Evolutionary conservation across 1,140 invertebrate species (phyloP), one percentile per base, ranked within the genome.

Genomic region (Drosophila kohkoa): DNA sequence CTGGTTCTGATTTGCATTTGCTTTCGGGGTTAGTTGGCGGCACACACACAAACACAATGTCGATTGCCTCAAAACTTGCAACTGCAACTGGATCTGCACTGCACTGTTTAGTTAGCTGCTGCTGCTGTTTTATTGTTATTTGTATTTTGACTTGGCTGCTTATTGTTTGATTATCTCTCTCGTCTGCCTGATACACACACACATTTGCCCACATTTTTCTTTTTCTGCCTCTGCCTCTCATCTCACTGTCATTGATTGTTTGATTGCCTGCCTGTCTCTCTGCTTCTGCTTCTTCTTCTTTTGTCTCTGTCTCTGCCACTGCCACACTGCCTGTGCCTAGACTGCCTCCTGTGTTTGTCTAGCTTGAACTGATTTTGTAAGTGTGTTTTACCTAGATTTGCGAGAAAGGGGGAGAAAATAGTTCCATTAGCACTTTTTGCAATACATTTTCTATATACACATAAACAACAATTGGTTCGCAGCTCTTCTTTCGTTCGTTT

Each of bases 361-460:
- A 88, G 85, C 77, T 85, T 90, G 69, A 85, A 85, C 86, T 89
- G 81, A 89, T 71, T 75, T 64, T 83, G 77, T 82, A 72, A 81
- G 77, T 85, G 78, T 85, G 35, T 38, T 38, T 89, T 85, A 89
- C 85, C 85, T 89, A 89, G 89, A 89, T 80, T 89, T 89, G 86
- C 85, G 85, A 89, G 69, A 89, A 89, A 85, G 52, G 81, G 52
- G 81, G 78, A 90, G 66, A 90, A 89, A 89, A 89, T 68, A 38
- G 35, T 85, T 62, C 59, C 51, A 89, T 89, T 89, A 89, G 85
- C 69, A 57, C 73, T 70, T 88, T 49, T 64, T 41, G 35, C 10
- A 52, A 35, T 52, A 52, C 13, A 41, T 16, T 25, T 25, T 8
- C 16, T 38, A 3, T 38, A 38, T 38, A 58, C 57, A 25, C 32